phyloP scores from a whole-genome alignment of 2,888 invertebrate species.

The Lithophane ornitopus region DNA sequence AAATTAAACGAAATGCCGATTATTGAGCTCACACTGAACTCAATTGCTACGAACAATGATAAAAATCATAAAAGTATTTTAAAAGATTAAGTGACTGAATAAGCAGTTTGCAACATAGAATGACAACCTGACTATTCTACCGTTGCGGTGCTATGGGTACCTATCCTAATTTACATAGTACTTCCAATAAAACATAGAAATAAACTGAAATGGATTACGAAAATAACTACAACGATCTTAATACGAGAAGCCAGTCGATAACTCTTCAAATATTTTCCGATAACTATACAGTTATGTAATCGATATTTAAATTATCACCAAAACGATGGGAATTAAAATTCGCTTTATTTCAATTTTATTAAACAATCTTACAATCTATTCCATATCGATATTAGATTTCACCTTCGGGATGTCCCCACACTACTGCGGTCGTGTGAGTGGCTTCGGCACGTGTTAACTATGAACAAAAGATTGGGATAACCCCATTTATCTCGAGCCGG shows the following conservation, averaged over 20 bases:
- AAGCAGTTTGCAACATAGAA: not conserved
- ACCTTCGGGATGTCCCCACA: constrained; percentile 18
- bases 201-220: not conserved
- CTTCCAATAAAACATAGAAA: not conserved
- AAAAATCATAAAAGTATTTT: not conserved
- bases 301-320: not conserved
- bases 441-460: constrained; percentile 65
- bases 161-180: not conserved
- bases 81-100: not conserved
- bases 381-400: constrained; percentile 15
- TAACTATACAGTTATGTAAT: not conserved
- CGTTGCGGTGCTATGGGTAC: not conserved
- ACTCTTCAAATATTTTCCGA: not conserved
- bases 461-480: constrained; percentile 70
- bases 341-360: not conserved
- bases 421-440: constrained; percentile 61
- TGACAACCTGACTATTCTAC: not conserved
- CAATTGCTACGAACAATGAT: no score
- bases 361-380: not conserved
- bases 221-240: not conserved
- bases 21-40: no score
- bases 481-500: constrained; percentile 62
- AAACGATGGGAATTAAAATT: not conserved
- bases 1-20: no score
- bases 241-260: not conserved